Evolutionary conservation across 2,888 invertebrate species (phyloP), one percentile per base, ranked within the genome.

Genomic region (Dolomedes plantarius): DNA sequence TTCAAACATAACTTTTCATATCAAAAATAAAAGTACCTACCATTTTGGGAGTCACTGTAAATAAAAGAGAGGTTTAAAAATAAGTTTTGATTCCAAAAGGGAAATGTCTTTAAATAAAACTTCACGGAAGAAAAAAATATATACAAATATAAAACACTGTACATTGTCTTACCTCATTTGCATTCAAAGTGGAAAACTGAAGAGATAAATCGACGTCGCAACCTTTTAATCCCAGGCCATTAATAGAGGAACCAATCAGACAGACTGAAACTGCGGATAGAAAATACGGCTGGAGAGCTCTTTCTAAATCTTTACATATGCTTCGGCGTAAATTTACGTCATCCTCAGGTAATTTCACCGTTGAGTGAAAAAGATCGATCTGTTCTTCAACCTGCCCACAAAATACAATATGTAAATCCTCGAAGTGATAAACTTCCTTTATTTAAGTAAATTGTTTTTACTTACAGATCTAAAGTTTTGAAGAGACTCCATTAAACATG

Each of bases 191-290:
- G 56, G 67, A 23, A 56, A 56, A 31, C n/a, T 74, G 78, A n/a
- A 86, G 72, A 23, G 85, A 74, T 36, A 86, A 69, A 79, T 86
- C 85, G 16, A 79, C 19, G 69, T 86, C 85, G 79, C 85, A 79
- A 11, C 85, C 85, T 36, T 36, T 78, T 6, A 74, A 7, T 19
- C 85, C 85, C 6, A 86, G 46, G 3, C 85, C 74, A 36, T 50
- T 74, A 6, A 69, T 31, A 28, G 65, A 74, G n/a, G 85, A 86
- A 0, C 85, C 85, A 68, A 79, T 31, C 1, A 79, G n/a, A 28
- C 64, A 19, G 11, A 86, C 28, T 11, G 65, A 67, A 2, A 1
- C 2, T 27, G 68, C 65, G 0, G 29, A 16, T 0, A 85, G 78
- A 19, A 86, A 79, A 69, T 68, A 27, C 9, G 39, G 16, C 11